Percentiles rank a stretch among this genome's conserved stretches.
Conservation (phyloP, 2,113 vertebrate genomes). For the Alligator sinensis region DNA sequence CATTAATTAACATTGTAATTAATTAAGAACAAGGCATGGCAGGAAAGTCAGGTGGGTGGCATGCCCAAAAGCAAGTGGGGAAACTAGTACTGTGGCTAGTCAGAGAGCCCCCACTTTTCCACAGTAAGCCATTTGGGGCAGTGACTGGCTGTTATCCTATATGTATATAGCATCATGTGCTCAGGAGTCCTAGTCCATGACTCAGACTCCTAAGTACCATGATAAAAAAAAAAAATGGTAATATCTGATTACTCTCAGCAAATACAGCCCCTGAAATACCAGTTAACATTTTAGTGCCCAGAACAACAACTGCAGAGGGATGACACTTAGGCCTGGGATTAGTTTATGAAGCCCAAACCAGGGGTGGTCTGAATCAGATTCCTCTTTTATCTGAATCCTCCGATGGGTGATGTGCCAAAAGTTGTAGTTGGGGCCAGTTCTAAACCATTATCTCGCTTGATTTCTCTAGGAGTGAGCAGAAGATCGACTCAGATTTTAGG, state of each 20-base stretch:
- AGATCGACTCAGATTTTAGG: not conserved
- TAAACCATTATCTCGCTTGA: accelerated
- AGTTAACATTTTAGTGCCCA: not conserved
- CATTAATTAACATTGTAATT: too few relatives aligned
- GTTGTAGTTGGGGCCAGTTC: accelerated
- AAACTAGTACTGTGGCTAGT: too few relatives aligned
- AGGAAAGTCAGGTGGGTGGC: too few relatives aligned
- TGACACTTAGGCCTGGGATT: not conserved
- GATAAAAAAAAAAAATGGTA: not conserved
- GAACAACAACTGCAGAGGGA: not conserved
- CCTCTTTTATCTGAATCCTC: not conserved
- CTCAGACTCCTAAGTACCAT: not conserved
- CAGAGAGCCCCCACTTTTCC: too few relatives aligned
- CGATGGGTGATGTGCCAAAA: not conserved
- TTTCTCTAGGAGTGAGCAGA: not conserved
- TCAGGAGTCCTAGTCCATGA: not conserved
- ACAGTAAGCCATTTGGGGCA: too few relatives aligned
- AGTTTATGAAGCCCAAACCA: not conserved
- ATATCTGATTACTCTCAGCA: not conserved
- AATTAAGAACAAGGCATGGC: too few relatives aligned
- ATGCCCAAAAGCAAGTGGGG: too few relatives aligned
- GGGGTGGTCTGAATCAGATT: not conserved
- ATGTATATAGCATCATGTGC: not conserved
- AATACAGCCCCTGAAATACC: not conserved
- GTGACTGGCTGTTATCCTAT: not conserved